Evolutionary conservation across 2,113 vertebrate genomes (phyloP), one percentile per base, ranked within the genome.

Genomic region (Sula dactylatra): DNA sequence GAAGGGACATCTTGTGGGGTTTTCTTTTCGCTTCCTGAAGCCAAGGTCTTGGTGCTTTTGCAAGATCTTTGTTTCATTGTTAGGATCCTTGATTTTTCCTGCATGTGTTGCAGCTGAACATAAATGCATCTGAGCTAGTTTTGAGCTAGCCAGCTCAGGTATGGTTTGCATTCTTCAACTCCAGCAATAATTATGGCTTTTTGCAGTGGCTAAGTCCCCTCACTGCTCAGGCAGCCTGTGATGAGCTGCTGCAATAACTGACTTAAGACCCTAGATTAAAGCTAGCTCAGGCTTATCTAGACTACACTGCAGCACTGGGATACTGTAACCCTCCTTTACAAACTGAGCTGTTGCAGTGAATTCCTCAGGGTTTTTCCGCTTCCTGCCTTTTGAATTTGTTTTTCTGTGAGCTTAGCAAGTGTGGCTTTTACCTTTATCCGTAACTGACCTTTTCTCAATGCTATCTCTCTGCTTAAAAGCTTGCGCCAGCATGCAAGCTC

Each of bases 351-450:
- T 80, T 90, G 69, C n/a, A 58, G 47, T 67, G 47, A 95, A 73
- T 95, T 94, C 80, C 69, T 83, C 15, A 12, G 74, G 29, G 72
- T 49, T 80, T 91, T 86, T 82, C 7, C 7, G 2, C 59, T 95
- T 94, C 80, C 80, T 91, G 79, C 67, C 86, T 92, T 92, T 97
- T 85, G 72, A 93, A 71, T 93, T 86, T 70, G 40, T 77, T 94
- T 94, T 83, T 50, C 88, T 94, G 56, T 89, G 73, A 87, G 66
- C 18, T 78, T 81, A 50, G 19, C 52, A 76, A 88, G 56, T 7
- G 44, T 82, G 76, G 36, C 70, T 88, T 95, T 93, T 94, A 69
- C 78, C 50, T 91, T 90, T 88, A 74, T 83, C 78, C 2, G 1
- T 47, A 71, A 61, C 47, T 87, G 93, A 89, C 90, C 79, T 96